phyloP scores from a whole-genome alignment of 2,888 invertebrate genomes.

The Anoncus sp. region DNA sequence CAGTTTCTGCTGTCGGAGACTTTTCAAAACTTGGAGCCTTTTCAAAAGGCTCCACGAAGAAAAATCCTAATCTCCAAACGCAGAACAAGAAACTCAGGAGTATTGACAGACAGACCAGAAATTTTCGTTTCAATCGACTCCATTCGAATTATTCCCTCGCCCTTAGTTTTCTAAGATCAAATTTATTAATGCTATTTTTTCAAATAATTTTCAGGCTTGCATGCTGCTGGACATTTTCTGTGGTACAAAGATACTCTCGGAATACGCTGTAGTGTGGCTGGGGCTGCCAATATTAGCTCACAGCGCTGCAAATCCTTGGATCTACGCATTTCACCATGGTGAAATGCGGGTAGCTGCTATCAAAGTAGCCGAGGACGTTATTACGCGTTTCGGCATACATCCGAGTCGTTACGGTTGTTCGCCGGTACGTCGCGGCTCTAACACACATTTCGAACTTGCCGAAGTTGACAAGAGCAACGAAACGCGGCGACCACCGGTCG shows the following conservation, averaged over 20 bases:
- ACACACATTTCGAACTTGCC: slow-evolving; percentile 77
- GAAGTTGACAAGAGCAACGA: slow-evolving; percentile 76
- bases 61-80: no score
- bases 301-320: slow-evolving; percentile 87
- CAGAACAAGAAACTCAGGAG: no score
- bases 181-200: background rate
- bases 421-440: slow-evolving; percentile 75
- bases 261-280: slow-evolving; percentile 85
- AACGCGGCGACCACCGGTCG: slow-evolving; percentile 73
- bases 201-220: slow-evolving; percentile 82
- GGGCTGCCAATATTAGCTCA: slow-evolving; percentile 86
- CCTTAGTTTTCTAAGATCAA: background rate
- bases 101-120: no score
- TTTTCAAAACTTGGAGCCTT: no score
- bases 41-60: no score
- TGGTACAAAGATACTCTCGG: slow-evolving; percentile 84
- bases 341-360: slow-evolving; percentile 86
- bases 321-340: slow-evolving; percentile 87
- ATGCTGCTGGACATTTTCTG: slow-evolving; percentile 85
- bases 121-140: no score
- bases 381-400: slow-evolving; percentile 81
- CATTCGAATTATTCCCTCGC: no score
- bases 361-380: slow-evolving; percentile 84
- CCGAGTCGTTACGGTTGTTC: slow-evolving; percentile 80
- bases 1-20: no score